phyloP scores from a whole-genome alignment of 2,888 invertebrate species.

The Eupithecia insigniata region DNA sequence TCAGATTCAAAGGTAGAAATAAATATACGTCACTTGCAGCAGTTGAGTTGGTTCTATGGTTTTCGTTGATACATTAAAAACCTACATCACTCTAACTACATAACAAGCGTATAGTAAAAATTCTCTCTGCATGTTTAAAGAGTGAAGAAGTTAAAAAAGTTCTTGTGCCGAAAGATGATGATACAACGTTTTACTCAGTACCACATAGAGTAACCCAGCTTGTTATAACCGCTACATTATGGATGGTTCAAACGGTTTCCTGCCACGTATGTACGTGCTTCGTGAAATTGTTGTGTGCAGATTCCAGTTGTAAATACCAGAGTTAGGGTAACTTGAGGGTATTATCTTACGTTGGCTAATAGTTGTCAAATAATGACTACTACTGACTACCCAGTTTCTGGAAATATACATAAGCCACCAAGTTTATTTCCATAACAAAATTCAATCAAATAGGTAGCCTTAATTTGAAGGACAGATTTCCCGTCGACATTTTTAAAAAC shows the following conservation, averaged over 20 bases:
- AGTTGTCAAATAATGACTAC: not conserved
- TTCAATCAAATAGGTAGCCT: not conserved
- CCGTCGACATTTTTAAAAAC: not conserved
- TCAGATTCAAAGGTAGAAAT: not conserved
- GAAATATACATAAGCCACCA: too few species aligned
- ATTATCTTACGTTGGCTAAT: slow-evolving; percentile 8
- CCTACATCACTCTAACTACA: not conserved
- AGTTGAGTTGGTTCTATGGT: not conserved
- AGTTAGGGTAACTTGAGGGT: slow-evolving; percentile 30
- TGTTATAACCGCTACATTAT: slow-evolving; percentile 18
- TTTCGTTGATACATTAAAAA: too few species aligned
- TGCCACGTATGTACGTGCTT: slow-evolving; percentile 41
- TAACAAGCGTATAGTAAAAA: not conserved
- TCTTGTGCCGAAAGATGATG: not conserved
- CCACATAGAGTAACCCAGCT: slow-evolving; percentile 19
- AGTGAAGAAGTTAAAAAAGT: not conserved
- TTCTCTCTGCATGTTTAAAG: not conserved
- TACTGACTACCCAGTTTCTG: too few species aligned
- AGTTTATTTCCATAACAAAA: not conserved
- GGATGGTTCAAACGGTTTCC: slow-evolving; percentile 40
- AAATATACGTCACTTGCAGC: not conserved
- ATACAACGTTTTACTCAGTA: not conserved
- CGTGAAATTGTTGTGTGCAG: slow-evolving; percentile 40
- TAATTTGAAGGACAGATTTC: not conserved
- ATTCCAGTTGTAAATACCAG: slow-evolving; percentile 36